phyloP scores from a whole-genome alignment of 2,113 vertebrate species.

The Erythrocercus mccallii region DNA sequence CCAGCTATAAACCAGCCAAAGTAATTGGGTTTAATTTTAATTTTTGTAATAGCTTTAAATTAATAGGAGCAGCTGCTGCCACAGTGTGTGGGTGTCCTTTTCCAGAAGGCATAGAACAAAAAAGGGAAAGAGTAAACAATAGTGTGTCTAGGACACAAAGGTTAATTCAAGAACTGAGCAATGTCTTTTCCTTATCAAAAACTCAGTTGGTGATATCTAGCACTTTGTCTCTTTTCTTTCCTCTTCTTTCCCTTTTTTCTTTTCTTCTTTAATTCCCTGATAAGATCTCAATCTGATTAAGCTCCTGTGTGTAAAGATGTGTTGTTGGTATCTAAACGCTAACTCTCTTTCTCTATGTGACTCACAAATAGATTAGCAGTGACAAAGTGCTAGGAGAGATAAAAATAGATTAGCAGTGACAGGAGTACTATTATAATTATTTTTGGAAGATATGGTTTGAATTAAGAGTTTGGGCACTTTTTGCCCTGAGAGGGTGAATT shows the following conservation, averaged over 20 bases:
- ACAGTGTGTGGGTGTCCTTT: conserved; percentile 81
- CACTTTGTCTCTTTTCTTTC: conserved; percentile 41
- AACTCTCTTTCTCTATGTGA: conserved; percentile 64
- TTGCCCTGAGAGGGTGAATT: conserved; percentile 58
- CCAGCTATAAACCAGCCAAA: conserved; percentile 76
- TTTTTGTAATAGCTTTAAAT: conserved; percentile 86
- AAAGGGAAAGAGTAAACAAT: conserved; percentile 77
- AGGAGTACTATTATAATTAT: conserved; percentile 73
- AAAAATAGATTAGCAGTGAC: conserved; percentile 73
- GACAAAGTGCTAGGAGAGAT: conserved; percentile 72
- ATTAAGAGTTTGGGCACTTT: conserved; percentile 56
- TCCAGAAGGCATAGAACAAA: conserved; percentile 72
- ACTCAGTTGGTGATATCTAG: conserved; percentile 58
- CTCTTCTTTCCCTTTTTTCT: neutral
- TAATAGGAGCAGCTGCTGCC: conserved; percentile 82
- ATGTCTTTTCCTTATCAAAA: conserved; percentile 73
- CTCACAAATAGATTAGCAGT: conserved; percentile 76
- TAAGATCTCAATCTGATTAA: conserved; percentile 73
- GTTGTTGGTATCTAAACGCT: conserved; percentile 64
- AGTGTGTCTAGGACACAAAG: conserved; percentile 73
- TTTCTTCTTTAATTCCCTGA: conserved; percentile 63
- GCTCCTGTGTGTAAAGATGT: conserved; percentile 63
- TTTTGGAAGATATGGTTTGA: conserved; percentile 60
- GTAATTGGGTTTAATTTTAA: conserved; percentile 86
- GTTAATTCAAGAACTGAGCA: conserved; percentile 77